Conservation (phyloP, 1,140 invertebrate genomes). For the Scaptomyza hsui region DNA sequence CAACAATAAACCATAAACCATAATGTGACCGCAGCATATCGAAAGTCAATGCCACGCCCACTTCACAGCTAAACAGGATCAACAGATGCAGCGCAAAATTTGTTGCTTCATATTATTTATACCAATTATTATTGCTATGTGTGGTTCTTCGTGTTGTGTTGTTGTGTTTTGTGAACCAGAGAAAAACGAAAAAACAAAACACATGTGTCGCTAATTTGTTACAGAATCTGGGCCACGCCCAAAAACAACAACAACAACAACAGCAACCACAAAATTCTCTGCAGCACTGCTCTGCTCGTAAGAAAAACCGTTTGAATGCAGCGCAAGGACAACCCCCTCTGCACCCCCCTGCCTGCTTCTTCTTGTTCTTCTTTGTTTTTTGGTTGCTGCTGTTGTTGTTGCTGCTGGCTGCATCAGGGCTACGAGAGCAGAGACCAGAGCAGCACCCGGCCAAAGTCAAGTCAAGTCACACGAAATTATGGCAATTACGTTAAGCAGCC, state of each 20-base stretch:
- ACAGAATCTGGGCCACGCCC: constrained; percentile 58
- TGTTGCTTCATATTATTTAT: constrained; percentile 3
- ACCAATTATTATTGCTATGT: constrained; percentile 9
- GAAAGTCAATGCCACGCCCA: constrained; percentile 66
- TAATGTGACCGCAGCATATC: constrained; percentile 42
- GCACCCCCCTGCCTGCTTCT: neutral
- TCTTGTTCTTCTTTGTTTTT: constrained; percentile 1
- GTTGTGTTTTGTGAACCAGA: too few species aligned
- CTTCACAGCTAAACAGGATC: constrained; percentile 29
- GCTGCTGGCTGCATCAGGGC: constrained; percentile 23
- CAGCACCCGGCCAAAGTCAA: constrained; percentile 52
- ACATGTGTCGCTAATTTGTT: constrained; percentile 71
- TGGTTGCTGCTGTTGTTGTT: constrained; percentile 17
- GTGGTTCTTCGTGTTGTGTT: constrained; percentile 1
- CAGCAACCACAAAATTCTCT: constrained; percentile 15
- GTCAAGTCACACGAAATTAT: constrained; percentile 78
- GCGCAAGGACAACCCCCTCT: constrained; percentile 43
- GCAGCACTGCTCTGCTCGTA: constrained; percentile 24
- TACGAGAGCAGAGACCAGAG: too few species aligned
- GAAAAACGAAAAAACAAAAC: constrained; percentile 17
- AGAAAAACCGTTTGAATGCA: constrained; percentile 45
- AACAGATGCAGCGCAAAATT: constrained; percentile 72
- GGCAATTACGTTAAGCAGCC: constrained; percentile 80
- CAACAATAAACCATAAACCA: constrained; percentile 36
- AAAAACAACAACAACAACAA: constrained; percentile 32